A percentile compares a stretch with the other conserved stretches of the same genome.
These are phyloP conservation scores for Amphibalanus amphitrite DNA, from an alignment of 1,140 invertebrate species.

Conservation along the genomic window DNA sequence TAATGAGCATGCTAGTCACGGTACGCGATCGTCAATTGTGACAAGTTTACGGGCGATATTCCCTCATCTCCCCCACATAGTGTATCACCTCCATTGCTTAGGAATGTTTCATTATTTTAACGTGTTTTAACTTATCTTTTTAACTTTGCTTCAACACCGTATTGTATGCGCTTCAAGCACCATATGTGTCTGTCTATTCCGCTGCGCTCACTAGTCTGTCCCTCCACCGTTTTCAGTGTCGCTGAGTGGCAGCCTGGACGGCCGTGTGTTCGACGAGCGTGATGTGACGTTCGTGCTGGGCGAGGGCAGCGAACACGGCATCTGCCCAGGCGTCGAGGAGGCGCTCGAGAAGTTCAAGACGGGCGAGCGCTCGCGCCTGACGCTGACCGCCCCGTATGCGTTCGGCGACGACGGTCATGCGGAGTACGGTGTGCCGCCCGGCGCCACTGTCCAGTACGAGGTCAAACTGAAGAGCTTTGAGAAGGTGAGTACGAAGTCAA, in stretches of 20 bases:
- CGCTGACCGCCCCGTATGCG: conserved; percentile 59
- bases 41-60: too few relatives aligned
- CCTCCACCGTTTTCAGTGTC: conserved; percentile 40
- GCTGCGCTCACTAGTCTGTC: neutral
- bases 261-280: conserved; percentile 48
- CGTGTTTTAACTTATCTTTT: too few relatives aligned
- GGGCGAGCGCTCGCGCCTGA: conserved; percentile 57
- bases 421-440: conserved; percentile 55
- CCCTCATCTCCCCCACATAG: too few relatives aligned
- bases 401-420: conserved; percentile 54
- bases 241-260: conserved; percentile 50
- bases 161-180: too few relatives aligned
- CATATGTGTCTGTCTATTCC: too few relatives aligned
- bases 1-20: too few relatives aligned
- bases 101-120: too few relatives aligned
- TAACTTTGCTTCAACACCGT: too few relatives aligned
- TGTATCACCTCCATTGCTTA: too few relatives aligned
- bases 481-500: conserved; percentile 50
- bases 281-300: conserved; percentile 69
- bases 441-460: conserved; percentile 60
- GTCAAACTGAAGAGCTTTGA: conserved; percentile 68
- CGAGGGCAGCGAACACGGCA: conserved; percentile 52
- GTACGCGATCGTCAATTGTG: too few relatives aligned
- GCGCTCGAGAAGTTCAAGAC: conserved; percentile 66
- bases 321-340: conserved; percentile 68